Percentiles rank a stretch among this genome's conserved stretches.
Evolutionary conservation across 30 jellyfish, hydroid and myxozoan genomes (phyloP).

Genomic region (Cassiopea xamachana): DNA sequence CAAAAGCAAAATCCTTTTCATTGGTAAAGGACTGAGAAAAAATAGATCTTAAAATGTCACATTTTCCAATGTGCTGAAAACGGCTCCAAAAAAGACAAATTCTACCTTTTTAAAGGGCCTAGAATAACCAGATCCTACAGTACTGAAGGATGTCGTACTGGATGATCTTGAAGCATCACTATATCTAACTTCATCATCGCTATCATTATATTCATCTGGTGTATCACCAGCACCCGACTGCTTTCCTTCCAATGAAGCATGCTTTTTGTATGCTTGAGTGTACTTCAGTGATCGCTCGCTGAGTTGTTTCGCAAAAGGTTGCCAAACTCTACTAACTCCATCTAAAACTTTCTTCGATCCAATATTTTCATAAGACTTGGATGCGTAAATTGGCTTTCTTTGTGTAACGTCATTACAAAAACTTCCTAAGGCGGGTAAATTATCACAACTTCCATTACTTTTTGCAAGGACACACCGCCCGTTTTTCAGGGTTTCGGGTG

Average conservation of each 20-base stretch:
- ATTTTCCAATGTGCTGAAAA: too few species aligned
- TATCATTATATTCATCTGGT: slow-evolving; percentile 44
- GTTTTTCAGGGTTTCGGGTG: neutral
- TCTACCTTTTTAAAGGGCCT: slow-evolving; percentile 49
- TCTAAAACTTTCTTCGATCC: slow-evolving; percentile 22
- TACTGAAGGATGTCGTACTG: slow-evolving; percentile 45
- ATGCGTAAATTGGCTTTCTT: neutral
- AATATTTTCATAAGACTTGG: slow-evolving; percentile 5
- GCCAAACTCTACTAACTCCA: slow-evolving; percentile 10
- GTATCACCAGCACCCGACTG: neutral
- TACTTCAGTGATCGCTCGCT: slow-evolving; percentile 29
- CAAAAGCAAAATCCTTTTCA: too few species aligned
- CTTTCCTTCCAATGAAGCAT: slow-evolving; percentile 16
- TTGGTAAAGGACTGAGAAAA: too few species aligned
- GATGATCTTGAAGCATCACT: slow-evolving; percentile 47
- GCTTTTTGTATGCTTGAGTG: neutral
- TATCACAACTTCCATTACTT: neutral
- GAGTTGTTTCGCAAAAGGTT: slow-evolving; percentile 38
- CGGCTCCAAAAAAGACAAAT: neutral
- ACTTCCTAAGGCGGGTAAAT: neutral
- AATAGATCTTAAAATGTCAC: too few species aligned
- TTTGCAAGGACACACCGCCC: neutral
- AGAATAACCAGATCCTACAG: slow-evolving; percentile 14
- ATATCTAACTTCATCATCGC: slow-evolving; percentile 62
- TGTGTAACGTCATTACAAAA: neutral